These are phyloP conservation scores for Gymnarchus niloticus DNA, from an alignment of 2,113 vertebrate species.

Conservation along the genomic window DNA sequence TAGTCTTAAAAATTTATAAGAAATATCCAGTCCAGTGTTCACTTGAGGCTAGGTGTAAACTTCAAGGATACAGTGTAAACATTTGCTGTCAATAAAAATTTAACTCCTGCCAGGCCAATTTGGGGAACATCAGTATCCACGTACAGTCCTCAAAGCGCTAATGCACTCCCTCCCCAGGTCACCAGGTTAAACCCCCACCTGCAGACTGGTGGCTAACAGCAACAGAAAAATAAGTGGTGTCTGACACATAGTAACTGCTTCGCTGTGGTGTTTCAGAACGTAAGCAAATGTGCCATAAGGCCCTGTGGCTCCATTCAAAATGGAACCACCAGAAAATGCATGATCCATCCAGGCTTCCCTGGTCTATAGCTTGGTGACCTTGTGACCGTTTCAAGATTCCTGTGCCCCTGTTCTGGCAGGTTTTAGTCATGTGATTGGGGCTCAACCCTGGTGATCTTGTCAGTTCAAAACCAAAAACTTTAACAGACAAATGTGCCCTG, in stretches of 20 bases:
- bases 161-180: background rate
- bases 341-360: background rate
- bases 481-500: background rate
- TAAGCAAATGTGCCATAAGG: background rate
- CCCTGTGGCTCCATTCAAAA: background rate
- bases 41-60: slow-evolving; percentile 34
- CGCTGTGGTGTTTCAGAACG: background rate
- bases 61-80: slow-evolving; percentile 57
- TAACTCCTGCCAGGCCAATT: slow-evolving; percentile 25
- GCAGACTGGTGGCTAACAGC: background rate
- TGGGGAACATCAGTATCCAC: background rate
- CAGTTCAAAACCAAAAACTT: background rate
- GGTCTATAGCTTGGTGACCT: background rate
- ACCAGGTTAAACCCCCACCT: background rate
- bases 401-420: too few relatives aligned
- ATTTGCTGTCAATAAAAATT: slow-evolving; percentile 48
- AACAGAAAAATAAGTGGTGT: background rate
- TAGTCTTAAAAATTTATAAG: slow-evolving; percentile 48
- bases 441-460: background rate
- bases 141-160: background rate
- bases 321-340: background rate
- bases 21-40: slow-evolving; percentile 64
- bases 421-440: background rate
- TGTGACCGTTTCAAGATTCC: background rate
- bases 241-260: background rate